Base-by-base conservation (phyloP, 2,888 invertebrate genomes). In the Alloplasta piceator region DNA sequence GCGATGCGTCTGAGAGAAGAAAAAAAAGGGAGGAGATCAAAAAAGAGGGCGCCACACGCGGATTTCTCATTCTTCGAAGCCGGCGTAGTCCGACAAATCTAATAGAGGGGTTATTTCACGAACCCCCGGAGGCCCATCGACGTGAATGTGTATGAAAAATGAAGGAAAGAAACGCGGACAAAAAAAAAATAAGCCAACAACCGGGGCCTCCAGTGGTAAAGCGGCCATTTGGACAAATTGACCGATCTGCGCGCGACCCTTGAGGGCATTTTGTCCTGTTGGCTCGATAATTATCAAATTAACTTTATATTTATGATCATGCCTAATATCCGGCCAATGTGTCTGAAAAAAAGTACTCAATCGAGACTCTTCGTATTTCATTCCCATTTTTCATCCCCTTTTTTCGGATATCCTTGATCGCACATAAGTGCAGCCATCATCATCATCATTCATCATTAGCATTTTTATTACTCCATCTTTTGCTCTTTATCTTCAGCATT, bases 201-300 rank as follows among this genome's bases (percentile, higher is more conserved):
- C 67, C 67, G 61, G n/a, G 50, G 41, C 26, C 72, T 16, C 61
- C 12, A 14, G 43, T 56, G 68, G 63, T 67, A 60, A 26, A 72
- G 48, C 64, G 66, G 66, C 70, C 76, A 79, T 83, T 83, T 82
- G 72, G 71, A 80, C 83, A 80, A 83, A 83, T 83, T 82, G 82
- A 83, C 83, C 83, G 77, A 83, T 83, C 82, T 39, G 14, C 6
- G 60, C 73, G 66, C 80, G 52, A 64, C 56, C 67, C 74, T 77
- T 39, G 79, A 63, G 74, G 77, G 63, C 56, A 70, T 67, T 56
- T 74, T 82, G 76, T 71, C 82, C 77, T 71, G 58, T 76, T 66
- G 48, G 46, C 80, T 74, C 41, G 66, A 36, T 68, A 80, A 82
- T 82, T 82, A 82, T 80, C 77, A 71, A 80, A 82, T 82, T 82